Base-by-base conservation (phyloP, 2,888 invertebrate species). In the Dioctria linearis region DNA sequence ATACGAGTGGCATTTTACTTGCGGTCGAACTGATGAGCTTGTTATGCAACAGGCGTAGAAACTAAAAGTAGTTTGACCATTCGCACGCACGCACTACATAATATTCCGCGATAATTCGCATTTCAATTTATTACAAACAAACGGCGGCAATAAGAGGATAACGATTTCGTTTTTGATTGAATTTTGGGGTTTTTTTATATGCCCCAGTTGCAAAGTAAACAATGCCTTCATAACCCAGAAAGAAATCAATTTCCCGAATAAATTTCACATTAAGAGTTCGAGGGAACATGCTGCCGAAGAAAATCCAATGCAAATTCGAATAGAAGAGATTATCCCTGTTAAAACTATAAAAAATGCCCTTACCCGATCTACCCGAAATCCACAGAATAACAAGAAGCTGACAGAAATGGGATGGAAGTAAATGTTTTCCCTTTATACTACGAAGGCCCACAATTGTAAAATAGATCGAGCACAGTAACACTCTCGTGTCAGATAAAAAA, bases 231-330 rank as follows among this genome's bases (percentile, higher is more conserved):
- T 5, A 25, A 1, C 25, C 25, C 25, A 25, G 25, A 25, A 11
- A 8, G 37, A 37, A 61, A 61, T 61, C 61, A n/a, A 61, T 61
- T n/a, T 5, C 37, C 6, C 6, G 5, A 61, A 61, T 8, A 61
- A 61, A 25, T 61, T 54, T 54, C 6, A 54, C 54, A 54, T 4
- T 11, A 54, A 54, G 11, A 8, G n/a, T 8, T n/a, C 8, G 11
- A 54, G 25, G 25, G 61, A 61, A 61, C 8, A 61, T 25, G 61
- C 39, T 39, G 11, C 5, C 61, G 6, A 61, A 61, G 37, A 25
- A 61, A 8, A 37, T 61, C n/a, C 13, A 54, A 73, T 73, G 73
- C 59, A 73, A 73, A 73, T 73, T 40, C 42, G 57, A 73, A 73
- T 13, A 57, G 54, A 73, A 57, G 57, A 54, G 73, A 73, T 73